Percentiles rank a stretch among this genome's conserved stretches.
phyloP scores from a whole-genome alignment of 37 sponge, comb jelly and placozoan species.

The Crambe crambe region DNA sequence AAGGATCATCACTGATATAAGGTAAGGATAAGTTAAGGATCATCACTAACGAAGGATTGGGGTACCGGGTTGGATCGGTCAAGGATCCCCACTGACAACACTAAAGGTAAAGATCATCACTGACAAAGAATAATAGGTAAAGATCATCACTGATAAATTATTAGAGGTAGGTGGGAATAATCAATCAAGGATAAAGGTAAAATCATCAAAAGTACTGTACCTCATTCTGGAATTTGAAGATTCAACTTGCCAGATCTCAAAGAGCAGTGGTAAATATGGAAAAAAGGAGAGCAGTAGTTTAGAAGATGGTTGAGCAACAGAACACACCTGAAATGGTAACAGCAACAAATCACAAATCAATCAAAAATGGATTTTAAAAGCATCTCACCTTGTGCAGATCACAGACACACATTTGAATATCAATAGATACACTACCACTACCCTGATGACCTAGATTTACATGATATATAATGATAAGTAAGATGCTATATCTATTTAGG shows the following conservation, averaged over 20 bases:
- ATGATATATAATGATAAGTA: not conserved
- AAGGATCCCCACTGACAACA: too few relatives aligned
- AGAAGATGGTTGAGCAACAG: slow-evolving; percentile 33
- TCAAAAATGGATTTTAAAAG: too few relatives aligned
- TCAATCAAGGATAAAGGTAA: too few relatives aligned
- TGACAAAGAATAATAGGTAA: too few relatives aligned
- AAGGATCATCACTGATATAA: too few relatives aligned
- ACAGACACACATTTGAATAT: not conserved
- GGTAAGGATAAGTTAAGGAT: too few relatives aligned
- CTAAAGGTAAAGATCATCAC: too few relatives aligned
- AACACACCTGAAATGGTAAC: slow-evolving; percentile 23
- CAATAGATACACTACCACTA: not conserved
- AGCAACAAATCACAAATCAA: not conserved
- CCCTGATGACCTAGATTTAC: not conserved
- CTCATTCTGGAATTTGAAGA: not conserved
- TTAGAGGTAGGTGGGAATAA: too few relatives aligned
- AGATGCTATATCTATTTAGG: not conserved
- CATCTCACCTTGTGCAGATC: not conserved
- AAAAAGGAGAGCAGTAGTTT: slow-evolving; percentile 6
- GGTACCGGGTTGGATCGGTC: too few relatives aligned
- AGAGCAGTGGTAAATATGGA: slow-evolving; percentile 47
- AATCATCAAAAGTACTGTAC: too few relatives aligned
- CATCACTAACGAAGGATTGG: too few relatives aligned
- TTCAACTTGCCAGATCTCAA: slow-evolving; percentile 26
- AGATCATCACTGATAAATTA: too few relatives aligned